Evolutionary conservation across 2,113 vertebrate species (phyloP).

Genomic region (Stegostoma tigrinum): DNA sequence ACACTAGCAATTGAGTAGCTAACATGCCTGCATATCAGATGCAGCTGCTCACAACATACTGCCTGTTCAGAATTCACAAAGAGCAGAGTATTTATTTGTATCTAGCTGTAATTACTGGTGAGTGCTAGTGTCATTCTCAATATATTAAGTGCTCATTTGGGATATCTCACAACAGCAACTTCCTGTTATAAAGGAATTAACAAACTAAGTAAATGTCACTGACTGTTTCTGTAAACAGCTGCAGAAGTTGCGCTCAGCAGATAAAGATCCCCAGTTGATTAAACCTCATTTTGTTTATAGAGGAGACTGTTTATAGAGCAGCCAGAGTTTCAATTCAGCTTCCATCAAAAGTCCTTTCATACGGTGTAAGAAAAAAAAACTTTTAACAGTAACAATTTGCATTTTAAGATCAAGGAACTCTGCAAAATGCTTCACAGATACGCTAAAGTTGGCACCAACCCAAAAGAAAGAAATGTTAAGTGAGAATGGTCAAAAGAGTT

Average conservation of each 20-base stretch:
- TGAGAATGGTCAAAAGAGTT: not conserved
- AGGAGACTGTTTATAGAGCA: not conserved
- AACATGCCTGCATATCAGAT: slow-evolving; percentile 2
- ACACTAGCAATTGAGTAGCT: not conserved
- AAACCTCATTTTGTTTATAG: not conserved
- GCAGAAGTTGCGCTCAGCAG: not conserved
- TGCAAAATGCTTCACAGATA: not conserved
- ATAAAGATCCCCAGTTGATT: not conserved
- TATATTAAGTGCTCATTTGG: slow-evolving; percentile 23
- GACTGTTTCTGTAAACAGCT: not conserved
- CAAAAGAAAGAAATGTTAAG: not conserved
- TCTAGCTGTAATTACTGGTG: slow-evolving; percentile 15
- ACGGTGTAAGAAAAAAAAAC: not conserved
- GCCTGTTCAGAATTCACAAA: not conserved
- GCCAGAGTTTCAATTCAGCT: not conserved
- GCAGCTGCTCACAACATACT: not conserved
- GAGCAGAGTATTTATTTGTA: slow-evolving; percentile 17
- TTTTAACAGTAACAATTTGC: too few relatives aligned
- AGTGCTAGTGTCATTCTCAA: not conserved
- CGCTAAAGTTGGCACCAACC: not conserved
- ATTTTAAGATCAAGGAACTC: not conserved
- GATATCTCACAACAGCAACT: not conserved
- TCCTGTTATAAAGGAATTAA: not conserved
- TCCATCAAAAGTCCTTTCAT: not conserved
- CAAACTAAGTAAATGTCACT: slow-evolving; percentile 4